Evolutionary conservation across 2,797 vertebrate species (phyloP), one percentile per base, ranked within the genome.

Genomic region (Pseudomugil gertrudae): DNA sequence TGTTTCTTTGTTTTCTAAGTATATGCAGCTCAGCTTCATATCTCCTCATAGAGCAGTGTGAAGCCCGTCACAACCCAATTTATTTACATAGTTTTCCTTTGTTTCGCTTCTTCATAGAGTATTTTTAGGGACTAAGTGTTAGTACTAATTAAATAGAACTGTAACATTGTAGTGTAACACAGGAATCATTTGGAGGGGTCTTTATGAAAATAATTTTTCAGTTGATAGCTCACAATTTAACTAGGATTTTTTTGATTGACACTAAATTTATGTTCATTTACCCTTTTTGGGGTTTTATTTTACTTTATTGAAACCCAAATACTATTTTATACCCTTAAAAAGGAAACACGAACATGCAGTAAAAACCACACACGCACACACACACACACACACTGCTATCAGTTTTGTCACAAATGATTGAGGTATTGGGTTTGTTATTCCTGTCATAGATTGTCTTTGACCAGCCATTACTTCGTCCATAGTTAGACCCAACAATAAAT

Each of bases 1-100:
- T 83, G 84, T 80, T 72, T 83, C 76, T 80, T 79, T 85, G 69
- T 89, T 81, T 84, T 69, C 63, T 32, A 67, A 57, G 71, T 80
- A 72, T 89, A 84, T 57, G 63, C 52, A 35, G 52, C 43, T 36
- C 54, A 70, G 68, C 72, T 78, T 87, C 69, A 66, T 58, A 54
- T 62, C 69, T 74, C 72, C 57, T 85, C 60, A 65, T 45, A 45
- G 9, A 70, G 67, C 56, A 50, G 54, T 66, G 33, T 17, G 63
- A 62, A 61, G 50, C 68, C 57, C 54, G 57, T 14, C 55, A 45
- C 15, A 11, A 45, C 35, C 33, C 2, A 45, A 40, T 40, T 38
- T 15, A 15, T 17, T 38, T n/a, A n/a, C n/a, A n/a, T n/a, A n/a
- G n/a, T n/a, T n/a, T 43, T n/a, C 6, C 9, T 45, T 43, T 10